Conservation (phyloP, 2,888 invertebrate species). For the Panzeria rudis region DNA sequence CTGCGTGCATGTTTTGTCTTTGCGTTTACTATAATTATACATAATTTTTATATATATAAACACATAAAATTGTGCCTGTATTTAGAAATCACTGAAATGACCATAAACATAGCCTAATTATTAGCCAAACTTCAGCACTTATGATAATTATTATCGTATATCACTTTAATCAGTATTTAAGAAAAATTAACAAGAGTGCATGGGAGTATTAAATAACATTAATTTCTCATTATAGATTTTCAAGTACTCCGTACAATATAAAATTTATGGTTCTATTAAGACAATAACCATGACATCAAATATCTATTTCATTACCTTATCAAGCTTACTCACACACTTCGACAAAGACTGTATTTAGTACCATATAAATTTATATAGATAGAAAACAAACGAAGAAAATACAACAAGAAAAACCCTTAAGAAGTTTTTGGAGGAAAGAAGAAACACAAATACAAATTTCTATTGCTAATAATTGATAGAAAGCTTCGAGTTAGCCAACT, state of each 20-base stretch:
- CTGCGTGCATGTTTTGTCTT: too few species aligned
- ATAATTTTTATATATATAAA: too few species aligned
- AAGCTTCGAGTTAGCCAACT: background rate
- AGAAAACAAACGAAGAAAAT: background rate
- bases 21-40: too few species aligned
- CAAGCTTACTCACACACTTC: background rate
- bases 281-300: slow-evolving; percentile 16
- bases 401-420: background rate
- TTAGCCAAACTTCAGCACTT: background rate
- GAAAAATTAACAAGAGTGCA: background rate
- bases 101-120: background rate
- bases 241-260: slow-evolving; percentile 2
- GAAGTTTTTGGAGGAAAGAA: background rate
- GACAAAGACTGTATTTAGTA: background rate
- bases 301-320: slow-evolving; percentile 36
- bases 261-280: slow-evolving; percentile 7
- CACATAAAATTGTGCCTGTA: background rate
- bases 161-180: background rate
- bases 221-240: background rate
- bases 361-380: background rate
- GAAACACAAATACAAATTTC: background rate
- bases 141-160: background rate
- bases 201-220: background rate
- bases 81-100: background rate
- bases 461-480: background rate